Base-by-base conservation (phyloP, 1,140 invertebrate species). In the Geopemphigus sp. region DNA sequence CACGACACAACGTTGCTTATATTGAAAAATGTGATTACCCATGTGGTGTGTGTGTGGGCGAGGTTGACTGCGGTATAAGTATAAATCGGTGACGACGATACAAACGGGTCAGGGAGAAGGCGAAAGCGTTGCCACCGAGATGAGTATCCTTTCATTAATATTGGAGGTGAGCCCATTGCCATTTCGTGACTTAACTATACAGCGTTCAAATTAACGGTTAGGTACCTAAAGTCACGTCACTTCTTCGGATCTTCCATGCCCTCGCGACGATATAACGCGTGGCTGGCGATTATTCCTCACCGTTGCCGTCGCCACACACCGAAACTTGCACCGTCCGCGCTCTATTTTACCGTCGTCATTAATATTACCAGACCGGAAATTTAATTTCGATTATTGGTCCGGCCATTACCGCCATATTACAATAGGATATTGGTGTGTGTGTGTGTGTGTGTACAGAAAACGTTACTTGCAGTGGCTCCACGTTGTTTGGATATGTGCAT, bases 141-240 rank as follows among this genome's bases (percentile, higher is more conserved):
- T 17, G 45, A 50, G 64, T 14, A 47, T 68, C 22, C 66, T 68
- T 68, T 68, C 45, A 50, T 68, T 68, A 50, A 50, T 68, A 68
- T 68, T 73, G 53, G 47, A 56, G 24, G 70, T 73, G 54, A 56
- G 29, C 50, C 50, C 53, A 32, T 56, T 32, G 4, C 10, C 14
- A 53, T 32, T 73, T 73, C 70, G 70, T 73, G 70, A 73, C 70
- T 73, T 56, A 73, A 73, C 54, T 73, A 39, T 39, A 73, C 32
- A 32, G 56, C 24, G 53, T 73, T 73, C 24, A 22, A 73, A 73
- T 73, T 73, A 73, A 73, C 70, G 53, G 17, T 15, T 54, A 29
- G 22, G 47, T 29, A 54, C 50, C 47, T 29, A 29, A 19, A 14
- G 12, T n/a, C 4, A 54, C 50, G 24, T 72, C 29, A 72, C 47